These are phyloP conservation scores for Parnassius mnemosyne DNA, from an alignment of 2,888 invertebrate species.

Conservation along the genomic window DNA sequence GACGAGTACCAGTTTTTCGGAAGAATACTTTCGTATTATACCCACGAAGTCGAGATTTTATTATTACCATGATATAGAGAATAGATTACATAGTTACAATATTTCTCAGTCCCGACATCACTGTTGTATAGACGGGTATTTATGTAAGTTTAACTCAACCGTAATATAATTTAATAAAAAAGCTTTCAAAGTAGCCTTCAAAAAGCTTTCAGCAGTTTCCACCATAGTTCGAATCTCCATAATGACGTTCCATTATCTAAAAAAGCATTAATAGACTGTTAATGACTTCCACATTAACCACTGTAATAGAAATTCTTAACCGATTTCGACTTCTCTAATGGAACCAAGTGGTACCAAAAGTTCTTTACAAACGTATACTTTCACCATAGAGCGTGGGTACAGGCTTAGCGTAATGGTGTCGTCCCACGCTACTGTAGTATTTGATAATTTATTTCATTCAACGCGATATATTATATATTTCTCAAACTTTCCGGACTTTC, in stretches of 20 bases:
- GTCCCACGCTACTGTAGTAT: neutral
- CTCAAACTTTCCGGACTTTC: constrained; percentile 2
- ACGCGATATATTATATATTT: neutral
- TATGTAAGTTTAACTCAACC: no score
- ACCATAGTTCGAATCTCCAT: neutral
- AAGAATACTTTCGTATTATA: no score
- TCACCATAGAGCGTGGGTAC: constrained; percentile 18
- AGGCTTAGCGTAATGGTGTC: neutral
- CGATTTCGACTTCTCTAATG: neutral
- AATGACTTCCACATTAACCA: neutral
- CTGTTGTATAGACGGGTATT: no score
- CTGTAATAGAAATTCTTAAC: neutral
- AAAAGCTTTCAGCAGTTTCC: no score
- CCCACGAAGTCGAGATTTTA: no score
- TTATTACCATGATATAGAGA: no score
- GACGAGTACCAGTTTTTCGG: no score
- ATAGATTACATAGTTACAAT: no score
- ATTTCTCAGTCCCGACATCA: no score
- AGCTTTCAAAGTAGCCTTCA: no score
- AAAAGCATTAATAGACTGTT: neutral
- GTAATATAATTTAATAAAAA: no score
- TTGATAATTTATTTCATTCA: neutral
- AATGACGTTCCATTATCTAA: neutral
- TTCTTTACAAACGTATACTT: constrained; percentile 7
- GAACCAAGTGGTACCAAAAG: constrained; percentile 3